phyloP scores from a whole-genome alignment of 1,140 invertebrate genomes.

The Megalonaias nervosa region DNA sequence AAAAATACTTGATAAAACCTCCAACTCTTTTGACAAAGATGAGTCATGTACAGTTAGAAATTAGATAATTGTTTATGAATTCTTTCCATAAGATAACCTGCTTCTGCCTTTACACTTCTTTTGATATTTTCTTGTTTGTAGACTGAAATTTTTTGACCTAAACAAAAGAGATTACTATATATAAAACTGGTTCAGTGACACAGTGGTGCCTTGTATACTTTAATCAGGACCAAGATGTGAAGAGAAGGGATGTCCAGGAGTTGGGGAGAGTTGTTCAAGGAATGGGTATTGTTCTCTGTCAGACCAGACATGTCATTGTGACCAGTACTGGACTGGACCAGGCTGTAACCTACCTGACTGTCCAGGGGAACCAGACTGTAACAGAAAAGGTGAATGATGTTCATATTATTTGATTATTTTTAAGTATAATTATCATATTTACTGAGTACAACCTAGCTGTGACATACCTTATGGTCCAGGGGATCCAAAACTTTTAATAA shows the following conservation, averaged over 20 bases:
- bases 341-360: constrained; percentile 57
- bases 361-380: constrained; percentile 47
- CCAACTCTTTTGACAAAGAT: no score
- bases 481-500: no score
- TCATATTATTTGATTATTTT: neutral
- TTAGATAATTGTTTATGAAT: no score
- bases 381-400: neutral
- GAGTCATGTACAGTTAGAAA: no score
- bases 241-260: constrained; percentile 56
- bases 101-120: no score
- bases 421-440: no score
- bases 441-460: no score
- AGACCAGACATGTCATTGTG: constrained; percentile 55
- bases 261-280: constrained; percentile 60
- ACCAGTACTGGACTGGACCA: constrained; percentile 51
- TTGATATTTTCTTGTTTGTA: no score
- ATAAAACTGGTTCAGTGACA: no score
- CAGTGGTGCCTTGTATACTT: constrained; percentile 5
- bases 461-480: no score
- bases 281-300: constrained; percentile 67
- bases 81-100: no score
- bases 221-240: constrained; percentile 44
- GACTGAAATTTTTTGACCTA: constrained; percentile 16
- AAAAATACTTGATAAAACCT: no score
- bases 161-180: constrained; percentile 38